A percentile compares a stretch with the other conserved stretches of the same genome.
These are phyloP conservation scores for Scomber scombrus DNA, from an alignment of 2,113 vertebrate species.

Conservation along the genomic window DNA sequence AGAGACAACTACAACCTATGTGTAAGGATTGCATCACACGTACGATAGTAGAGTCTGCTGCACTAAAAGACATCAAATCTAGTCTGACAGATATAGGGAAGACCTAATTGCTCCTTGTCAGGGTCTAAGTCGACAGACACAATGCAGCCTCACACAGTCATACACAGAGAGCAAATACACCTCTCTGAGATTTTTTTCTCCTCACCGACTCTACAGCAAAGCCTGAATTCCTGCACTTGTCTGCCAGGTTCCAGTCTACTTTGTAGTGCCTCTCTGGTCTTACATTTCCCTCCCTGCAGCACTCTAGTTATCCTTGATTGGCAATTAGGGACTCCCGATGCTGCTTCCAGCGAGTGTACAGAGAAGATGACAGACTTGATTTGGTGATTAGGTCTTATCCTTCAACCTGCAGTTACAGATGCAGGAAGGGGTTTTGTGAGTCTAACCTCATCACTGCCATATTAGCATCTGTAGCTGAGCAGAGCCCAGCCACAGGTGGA, in stretches of 20 bases:
- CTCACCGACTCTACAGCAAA: neutral
- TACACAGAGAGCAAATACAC: slow-evolving; percentile 29
- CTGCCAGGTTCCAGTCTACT: slow-evolving; percentile 5
- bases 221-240: slow-evolving; percentile 25
- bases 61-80: slow-evolving; percentile 12
- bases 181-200: slow-evolving; percentile 11
- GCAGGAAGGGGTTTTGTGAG: slow-evolving; percentile 4
- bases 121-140: neutral
- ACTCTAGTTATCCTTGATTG: slow-evolving; percentile 53
- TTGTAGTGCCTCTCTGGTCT: slow-evolving; percentile 23
- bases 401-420: slow-evolving; percentile 43
- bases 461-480: slow-evolving; percentile 47
- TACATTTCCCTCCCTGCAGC: neutral
- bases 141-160: neutral
- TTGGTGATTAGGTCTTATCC: slow-evolving; percentile 57
- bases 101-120: neutral
- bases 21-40: slow-evolving; percentile 54
- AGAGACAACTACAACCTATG: slow-evolving; percentile 8
- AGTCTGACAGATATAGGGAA: neutral
- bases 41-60: slow-evolving; percentile 9
- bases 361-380: slow-evolving; percentile 42
- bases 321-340: slow-evolving; percentile 56
- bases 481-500: slow-evolving; percentile 47
- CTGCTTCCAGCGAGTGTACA: slow-evolving; percentile 29
- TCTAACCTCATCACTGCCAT: slow-evolving; percentile 51